These are phyloP conservation scores for Thalassoma bifasciatum DNA, from an alignment of 2,113 vertebrate species.

Conservation along the genomic window DNA sequence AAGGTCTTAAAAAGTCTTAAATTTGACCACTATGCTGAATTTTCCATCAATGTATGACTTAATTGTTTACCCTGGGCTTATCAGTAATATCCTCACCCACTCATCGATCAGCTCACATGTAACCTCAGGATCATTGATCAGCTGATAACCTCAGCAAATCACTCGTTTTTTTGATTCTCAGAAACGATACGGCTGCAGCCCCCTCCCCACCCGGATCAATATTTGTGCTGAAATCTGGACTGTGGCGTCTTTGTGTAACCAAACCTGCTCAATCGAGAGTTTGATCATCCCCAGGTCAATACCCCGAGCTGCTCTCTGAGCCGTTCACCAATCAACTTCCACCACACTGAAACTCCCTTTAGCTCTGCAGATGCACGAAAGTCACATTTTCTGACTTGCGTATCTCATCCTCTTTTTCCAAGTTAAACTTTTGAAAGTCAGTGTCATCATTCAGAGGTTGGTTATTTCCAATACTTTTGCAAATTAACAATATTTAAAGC, in stretches of 20 bases:
- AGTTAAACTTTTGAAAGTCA: neutral
- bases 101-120: conserved; percentile 18
- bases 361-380: too few relatives aligned
- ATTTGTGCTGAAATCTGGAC: conserved; percentile 60
- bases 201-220: conserved; percentile 61
- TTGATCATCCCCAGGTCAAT: conserved; percentile 75
- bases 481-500: neutral
- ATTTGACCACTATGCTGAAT: neutral
- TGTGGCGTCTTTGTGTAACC: conserved; percentile 63
- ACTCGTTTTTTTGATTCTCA: conserved; percentile 38
- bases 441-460: neutral
- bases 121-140: conserved; percentile 33
- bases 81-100: conserved; percentile 6
- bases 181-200: conserved; percentile 44
- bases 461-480: neutral
- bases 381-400: neutral
- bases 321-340: conserved; percentile 73
- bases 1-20: too few relatives aligned
- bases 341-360: conserved; percentile 71
- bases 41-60: neutral
- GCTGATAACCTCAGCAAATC: conserved; percentile 34
- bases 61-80: neutral
- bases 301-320: conserved; percentile 45
- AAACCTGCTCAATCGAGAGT: conserved; percentile 53
- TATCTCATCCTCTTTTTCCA: neutral